Evolutionary conservation across 1,140 invertebrate genomes (phyloP).

Genomic region (Cotesia glomerata): DNA sequence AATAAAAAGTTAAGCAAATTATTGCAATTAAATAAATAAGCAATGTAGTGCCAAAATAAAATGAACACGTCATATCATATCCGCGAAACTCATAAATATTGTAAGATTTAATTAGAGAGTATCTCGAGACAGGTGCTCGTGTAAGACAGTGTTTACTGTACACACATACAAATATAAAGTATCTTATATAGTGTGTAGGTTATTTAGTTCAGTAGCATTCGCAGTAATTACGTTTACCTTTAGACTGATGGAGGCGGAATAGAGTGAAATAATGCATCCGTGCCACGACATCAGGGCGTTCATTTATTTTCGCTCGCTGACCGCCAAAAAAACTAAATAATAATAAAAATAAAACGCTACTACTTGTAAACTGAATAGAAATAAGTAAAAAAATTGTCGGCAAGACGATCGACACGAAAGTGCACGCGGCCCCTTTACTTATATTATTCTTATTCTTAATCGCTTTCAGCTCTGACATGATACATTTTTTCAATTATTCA

Average conservation of each 20-base stretch:
- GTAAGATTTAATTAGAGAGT: not conserved
- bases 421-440: slow-evolving; percentile 10
- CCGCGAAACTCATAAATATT: too few species aligned
- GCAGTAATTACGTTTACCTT: slow-evolving; percentile 26
- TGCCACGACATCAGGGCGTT: slow-evolving; percentile 31
- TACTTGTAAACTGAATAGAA: not conserved
- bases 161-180: not conserved
- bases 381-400: slow-evolving; percentile 21
- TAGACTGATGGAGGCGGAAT: slow-evolving; percentile 1
- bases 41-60: too few species aligned
- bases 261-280: slow-evolving; percentile 25
- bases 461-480: slow-evolving; percentile 9
- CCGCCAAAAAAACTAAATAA: slow-evolving; percentile 21
- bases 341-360: not conserved
- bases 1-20: too few species aligned
- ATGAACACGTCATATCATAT: too few species aligned
- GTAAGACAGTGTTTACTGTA: not conserved
- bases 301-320: slow-evolving; percentile 29
- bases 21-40: too few species aligned
- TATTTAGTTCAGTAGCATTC: not conserved
- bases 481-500: not conserved
- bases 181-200: not conserved
- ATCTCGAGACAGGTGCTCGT: not conserved
- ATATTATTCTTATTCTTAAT: too few species aligned
- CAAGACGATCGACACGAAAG: slow-evolving; percentile 27